phyloP scores from a whole-genome alignment of 2,113 vertebrate genomes.

The Ciconia stormi region DNA sequence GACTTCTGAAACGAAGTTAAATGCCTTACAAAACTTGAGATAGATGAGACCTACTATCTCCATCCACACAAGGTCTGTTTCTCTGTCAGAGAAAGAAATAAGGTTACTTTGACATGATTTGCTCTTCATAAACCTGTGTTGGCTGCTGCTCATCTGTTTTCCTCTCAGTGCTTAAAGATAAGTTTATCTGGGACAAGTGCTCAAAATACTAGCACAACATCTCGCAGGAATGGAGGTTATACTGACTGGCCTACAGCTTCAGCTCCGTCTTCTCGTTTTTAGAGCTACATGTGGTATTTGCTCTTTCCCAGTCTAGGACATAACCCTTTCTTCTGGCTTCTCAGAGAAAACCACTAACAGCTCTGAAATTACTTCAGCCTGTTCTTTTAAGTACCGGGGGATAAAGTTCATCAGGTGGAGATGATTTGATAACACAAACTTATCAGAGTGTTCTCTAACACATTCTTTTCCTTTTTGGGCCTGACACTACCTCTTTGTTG shows the following conservation, averaged over 20 bases:
- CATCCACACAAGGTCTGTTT: not conserved
- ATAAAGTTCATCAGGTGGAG: conserved; percentile 19
- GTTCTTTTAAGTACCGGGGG: not conserved
- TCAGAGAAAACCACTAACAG: conserved; percentile 15
- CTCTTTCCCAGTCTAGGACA: not conserved
- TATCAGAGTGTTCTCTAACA: not conserved
- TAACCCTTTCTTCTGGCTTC: not conserved
- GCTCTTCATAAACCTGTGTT: not conserved
- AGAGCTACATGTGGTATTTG: not conserved
- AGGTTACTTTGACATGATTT: not conserved
- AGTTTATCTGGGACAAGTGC: not conserved
- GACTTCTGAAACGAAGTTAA: not conserved
- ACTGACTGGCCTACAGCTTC: not conserved
- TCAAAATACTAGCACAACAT: not conserved
- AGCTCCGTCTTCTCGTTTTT: not conserved
- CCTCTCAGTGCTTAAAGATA: not conserved
- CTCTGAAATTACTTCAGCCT: conserved; percentile 20
- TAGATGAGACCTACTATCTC: not conserved
- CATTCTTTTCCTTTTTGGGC: not conserved
- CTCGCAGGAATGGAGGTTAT: not conserved
- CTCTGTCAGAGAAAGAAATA: not conserved
- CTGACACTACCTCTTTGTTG: not conserved
- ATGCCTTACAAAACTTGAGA: not conserved
- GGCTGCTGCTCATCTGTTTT: not conserved
- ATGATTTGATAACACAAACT: not conserved